phyloP scores from a whole-genome alignment of 2,113 vertebrate genomes.

The Callionymus lyra region DNA sequence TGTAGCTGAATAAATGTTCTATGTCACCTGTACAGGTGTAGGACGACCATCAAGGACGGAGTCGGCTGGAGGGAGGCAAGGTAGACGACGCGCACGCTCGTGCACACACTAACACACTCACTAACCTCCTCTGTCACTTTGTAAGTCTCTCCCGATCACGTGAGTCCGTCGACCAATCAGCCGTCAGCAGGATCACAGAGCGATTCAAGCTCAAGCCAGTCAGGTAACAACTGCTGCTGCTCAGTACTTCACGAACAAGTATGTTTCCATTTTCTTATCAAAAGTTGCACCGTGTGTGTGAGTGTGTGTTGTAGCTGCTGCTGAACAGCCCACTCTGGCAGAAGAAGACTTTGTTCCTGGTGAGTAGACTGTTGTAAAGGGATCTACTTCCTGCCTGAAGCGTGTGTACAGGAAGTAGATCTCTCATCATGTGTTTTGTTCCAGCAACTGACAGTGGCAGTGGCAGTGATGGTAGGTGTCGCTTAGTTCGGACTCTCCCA shows the following conservation, averaged over 20 bases:
- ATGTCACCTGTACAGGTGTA: too few relatives aligned
- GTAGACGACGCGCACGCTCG: constrained; percentile 29
- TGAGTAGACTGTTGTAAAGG: constrained; percentile 15
- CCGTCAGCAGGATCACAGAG: background rate
- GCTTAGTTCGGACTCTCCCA: background rate
- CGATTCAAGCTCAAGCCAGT: constrained; percentile 7
- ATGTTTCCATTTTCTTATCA: too few relatives aligned
- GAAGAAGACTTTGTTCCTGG: constrained; percentile 43
- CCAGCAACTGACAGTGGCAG: constrained; percentile 23
- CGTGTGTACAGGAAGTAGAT: background rate
- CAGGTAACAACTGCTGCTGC: too few relatives aligned
- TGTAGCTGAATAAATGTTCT: too few relatives aligned
- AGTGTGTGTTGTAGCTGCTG: constrained; percentile 27
- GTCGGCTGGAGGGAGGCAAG: constrained; percentile 22
- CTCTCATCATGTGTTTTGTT: background rate
- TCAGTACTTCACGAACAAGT: too few relatives aligned
- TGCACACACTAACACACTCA: constrained; percentile 1
- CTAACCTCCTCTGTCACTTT: background rate
- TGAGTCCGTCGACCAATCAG: constrained; percentile 1
- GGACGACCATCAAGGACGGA: background rate
- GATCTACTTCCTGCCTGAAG: too few relatives aligned
- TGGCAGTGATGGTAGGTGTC: constrained; percentile 14
- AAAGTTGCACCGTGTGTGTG: background rate
- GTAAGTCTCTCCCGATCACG: background rate
- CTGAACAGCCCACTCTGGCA: constrained; percentile 26